phyloP scores from a whole-genome alignment of 2,888 invertebrate genomes.

The Platerodrilus igneus region DNA sequence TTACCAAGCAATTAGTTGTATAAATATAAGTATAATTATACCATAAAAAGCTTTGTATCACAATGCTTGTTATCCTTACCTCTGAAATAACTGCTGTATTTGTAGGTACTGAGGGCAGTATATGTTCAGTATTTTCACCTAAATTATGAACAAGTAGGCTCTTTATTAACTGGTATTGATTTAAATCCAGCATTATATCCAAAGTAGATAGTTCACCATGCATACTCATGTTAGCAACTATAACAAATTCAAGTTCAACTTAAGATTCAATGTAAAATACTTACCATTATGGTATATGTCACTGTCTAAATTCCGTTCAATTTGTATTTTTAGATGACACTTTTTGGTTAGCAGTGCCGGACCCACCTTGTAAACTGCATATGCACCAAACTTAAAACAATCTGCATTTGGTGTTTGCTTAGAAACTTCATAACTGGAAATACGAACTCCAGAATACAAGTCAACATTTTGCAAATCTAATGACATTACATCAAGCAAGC shows the following conservation, averaged over 20 bases:
- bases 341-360: constrained; percentile 75
- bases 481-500: constrained; percentile 70
- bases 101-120: constrained; percentile 44
- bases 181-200: constrained; percentile 73
- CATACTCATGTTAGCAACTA: constrained; percentile 78
- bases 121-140: constrained; percentile 75
- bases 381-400: constrained; percentile 49
- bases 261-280: neutral
- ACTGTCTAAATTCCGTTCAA: constrained; percentile 76
- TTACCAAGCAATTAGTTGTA: no score
- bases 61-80: no score
- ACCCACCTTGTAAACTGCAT: constrained; percentile 53
- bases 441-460: constrained; percentile 59
- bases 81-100: constrained; percentile 35
- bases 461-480: constrained; percentile 72
- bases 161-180: constrained; percentile 82
- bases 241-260: constrained; percentile 10
- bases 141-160: constrained; percentile 87
- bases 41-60: no score
- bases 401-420: constrained; percentile 12
- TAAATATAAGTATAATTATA: no score
- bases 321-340: constrained; percentile 71
- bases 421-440: constrained; percentile 27
- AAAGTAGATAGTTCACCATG: constrained; percentile 82
- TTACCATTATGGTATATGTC: constrained; percentile 42